Evolutionary conservation across 2,888 invertebrate genomes (phyloP).

Genomic region (Chelonus formosanus): DNA sequence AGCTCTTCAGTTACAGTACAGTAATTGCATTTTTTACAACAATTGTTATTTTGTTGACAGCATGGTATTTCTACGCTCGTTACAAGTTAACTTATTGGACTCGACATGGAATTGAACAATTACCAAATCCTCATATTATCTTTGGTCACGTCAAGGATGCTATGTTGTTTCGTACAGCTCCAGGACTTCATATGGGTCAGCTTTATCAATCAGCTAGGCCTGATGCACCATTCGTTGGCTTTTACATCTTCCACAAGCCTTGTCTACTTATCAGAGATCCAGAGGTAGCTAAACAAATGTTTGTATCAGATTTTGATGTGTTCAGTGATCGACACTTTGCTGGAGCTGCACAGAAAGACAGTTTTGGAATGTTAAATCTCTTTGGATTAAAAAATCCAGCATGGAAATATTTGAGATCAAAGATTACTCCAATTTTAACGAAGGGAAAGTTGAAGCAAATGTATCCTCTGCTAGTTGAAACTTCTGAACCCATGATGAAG

Average conservation of each 20-base stretch:
- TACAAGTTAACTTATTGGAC: not conserved
- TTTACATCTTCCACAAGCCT: constrained; percentile 56
- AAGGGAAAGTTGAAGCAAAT: not conserved
- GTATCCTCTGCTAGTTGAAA: not conserved
- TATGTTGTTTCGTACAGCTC: constrained; percentile 20
- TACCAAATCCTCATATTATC: not conserved
- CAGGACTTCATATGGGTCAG: constrained; percentile 54
- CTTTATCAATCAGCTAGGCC: constrained; percentile 51
- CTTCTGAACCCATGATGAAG: not conserved
- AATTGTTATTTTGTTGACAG: too few relatives aligned
- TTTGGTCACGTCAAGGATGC: constrained; percentile 4
- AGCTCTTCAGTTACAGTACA: too few relatives aligned
- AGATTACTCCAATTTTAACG: not conserved
- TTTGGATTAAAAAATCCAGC: not conserved
- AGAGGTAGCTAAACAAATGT: constrained; percentile 59
- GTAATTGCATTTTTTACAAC: too few relatives aligned
- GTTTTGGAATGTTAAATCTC: not conserved
- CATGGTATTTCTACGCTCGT: too few relatives aligned
- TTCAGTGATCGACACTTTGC: constrained; percentile 55
- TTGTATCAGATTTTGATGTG: constrained; percentile 62
- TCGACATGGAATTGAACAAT: not conserved
- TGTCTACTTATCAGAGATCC: constrained; percentile 59
- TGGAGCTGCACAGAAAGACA: not conserved
- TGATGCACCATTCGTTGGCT: constrained; percentile 59
- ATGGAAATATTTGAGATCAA: not conserved